Conservation (phyloP, 1,140 invertebrate genomes). For the Macrosteles quadrilineatus region DNA sequence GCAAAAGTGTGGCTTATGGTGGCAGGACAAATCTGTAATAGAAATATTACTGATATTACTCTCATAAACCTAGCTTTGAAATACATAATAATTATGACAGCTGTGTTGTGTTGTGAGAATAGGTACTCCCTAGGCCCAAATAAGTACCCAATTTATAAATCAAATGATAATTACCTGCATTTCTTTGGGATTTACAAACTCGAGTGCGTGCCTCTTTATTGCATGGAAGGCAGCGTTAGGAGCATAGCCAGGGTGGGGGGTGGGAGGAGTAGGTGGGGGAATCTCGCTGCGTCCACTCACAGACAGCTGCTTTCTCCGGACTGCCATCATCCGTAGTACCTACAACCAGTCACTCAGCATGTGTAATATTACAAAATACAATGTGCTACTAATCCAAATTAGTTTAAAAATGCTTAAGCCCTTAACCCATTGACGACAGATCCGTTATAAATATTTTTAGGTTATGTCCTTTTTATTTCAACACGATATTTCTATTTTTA, state of each 20-base stretch:
- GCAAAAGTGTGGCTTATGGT: too few relatives aligned
- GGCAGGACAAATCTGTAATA: too few relatives aligned
- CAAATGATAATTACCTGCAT: conserved; percentile 73
- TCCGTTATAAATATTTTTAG: not conserved
- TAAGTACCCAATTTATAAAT: too few relatives aligned
- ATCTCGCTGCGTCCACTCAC: conserved; percentile 57
- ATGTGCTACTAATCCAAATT: not conserved
- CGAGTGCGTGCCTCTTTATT: conserved; percentile 88
- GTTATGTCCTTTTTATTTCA: not conserved
- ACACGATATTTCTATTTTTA: too few relatives aligned
- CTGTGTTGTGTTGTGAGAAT: too few relatives aligned
- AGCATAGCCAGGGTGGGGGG: conserved; percentile 61
- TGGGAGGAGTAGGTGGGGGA: conserved; percentile 52
- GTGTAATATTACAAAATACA: not conserved
- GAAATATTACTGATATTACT: too few relatives aligned
- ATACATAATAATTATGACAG: too few relatives aligned
- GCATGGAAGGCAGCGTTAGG: conserved; percentile 91
- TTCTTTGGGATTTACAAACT: conserved; percentile 88
- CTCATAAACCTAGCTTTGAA: too few relatives aligned
- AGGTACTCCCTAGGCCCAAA: too few relatives aligned
- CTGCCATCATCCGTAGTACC: conserved; percentile 54
- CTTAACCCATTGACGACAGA: not conserved
- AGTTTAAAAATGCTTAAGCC: not conserved
- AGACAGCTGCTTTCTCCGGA: conserved; percentile 64
- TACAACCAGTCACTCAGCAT: conserved; percentile 39